Percentiles rank a stretch among this genome's conserved stretches.
Evolutionary conservation across 2,797 vertebrate genomes (phyloP).

Genomic region (Xiphophorus birchmanni): DNA sequence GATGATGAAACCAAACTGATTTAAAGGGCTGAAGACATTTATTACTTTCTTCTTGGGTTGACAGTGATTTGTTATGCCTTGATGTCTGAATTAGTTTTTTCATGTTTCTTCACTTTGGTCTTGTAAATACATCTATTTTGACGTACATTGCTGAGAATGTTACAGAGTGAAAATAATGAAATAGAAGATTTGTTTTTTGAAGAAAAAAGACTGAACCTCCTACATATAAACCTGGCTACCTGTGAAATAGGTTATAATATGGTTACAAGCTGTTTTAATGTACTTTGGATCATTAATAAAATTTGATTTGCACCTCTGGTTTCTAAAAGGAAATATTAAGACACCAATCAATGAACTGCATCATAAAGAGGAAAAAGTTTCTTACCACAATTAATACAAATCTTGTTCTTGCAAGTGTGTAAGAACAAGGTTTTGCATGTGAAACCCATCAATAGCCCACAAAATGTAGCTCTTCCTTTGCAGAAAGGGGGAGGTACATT

Average conservation of each 20-base stretch:
- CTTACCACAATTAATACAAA: background rate
- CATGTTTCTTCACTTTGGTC: background rate
- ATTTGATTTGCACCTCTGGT: background rate
- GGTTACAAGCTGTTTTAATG: background rate
- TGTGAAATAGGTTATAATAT: background rate
- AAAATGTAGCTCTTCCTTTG: background rate
- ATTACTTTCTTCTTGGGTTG: background rate
- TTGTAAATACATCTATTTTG: background rate
- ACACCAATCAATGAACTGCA: background rate
- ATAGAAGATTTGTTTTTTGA: background rate
- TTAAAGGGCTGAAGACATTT: background rate
- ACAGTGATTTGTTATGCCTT: background rate
- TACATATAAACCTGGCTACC: background rate
- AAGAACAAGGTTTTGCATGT: background rate
- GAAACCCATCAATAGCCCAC: background rate
- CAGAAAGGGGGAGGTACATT: background rate
- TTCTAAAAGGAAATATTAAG: background rate
- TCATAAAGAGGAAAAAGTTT: background rate
- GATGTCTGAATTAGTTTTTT: background rate
- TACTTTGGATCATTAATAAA: background rate
- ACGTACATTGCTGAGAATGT: background rate
- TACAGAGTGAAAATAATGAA: background rate
- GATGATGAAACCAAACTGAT: background rate
- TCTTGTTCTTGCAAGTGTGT: background rate
- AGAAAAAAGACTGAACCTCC: background rate